phyloP scores from a whole-genome alignment of 2,888 invertebrate species.

The Philonicus albiceps region DNA sequence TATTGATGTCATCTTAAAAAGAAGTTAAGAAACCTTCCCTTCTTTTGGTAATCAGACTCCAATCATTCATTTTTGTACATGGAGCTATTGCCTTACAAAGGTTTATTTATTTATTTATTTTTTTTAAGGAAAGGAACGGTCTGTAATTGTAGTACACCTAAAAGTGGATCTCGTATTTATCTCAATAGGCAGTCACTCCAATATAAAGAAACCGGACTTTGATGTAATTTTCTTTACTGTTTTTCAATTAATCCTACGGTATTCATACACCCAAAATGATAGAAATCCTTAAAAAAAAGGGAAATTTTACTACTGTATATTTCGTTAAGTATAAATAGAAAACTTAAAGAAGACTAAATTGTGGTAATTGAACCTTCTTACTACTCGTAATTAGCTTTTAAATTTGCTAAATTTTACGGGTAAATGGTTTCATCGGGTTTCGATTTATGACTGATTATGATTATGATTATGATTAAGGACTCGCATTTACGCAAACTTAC shows the following conservation, averaged over 20 bases:
- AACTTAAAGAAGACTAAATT: too few species aligned
- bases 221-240: neutral
- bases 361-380: too few species aligned
- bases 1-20: neutral
- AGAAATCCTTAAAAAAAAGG: too few species aligned
- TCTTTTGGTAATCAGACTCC: neutral
- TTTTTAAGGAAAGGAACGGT: too few species aligned
- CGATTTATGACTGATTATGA: too few species aligned
- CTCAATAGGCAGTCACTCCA: neutral
- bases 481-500: too few species aligned
- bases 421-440: too few species aligned
- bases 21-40: neutral
- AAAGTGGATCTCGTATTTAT: neutral
- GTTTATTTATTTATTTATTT: neutral
- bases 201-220: neutral
- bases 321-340: too few species aligned
- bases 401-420: too few species aligned
- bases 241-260: neutral
- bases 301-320: too few species aligned
- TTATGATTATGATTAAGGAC: too few species aligned
- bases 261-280: neutral
- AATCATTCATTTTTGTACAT: neutral
- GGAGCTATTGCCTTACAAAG: neutral
- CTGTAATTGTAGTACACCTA: neutral
- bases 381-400: too few species aligned